phyloP scores from a whole-genome alignment of 2,797 vertebrate species.

The Antennarius maculatus region DNA sequence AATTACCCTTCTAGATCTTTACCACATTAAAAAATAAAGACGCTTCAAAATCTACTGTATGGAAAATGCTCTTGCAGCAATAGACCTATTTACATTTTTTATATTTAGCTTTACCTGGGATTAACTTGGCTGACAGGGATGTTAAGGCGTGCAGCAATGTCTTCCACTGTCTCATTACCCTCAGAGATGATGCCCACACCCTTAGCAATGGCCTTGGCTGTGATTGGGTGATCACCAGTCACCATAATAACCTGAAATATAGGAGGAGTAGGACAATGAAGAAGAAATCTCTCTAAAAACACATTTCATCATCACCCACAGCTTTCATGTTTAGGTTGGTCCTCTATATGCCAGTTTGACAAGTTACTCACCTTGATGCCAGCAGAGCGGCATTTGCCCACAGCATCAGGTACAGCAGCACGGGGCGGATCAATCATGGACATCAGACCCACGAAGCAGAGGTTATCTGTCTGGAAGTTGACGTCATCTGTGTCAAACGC shows the following conservation, averaged over 20 bases:
- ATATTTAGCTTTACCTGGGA: conserved; percentile 81
- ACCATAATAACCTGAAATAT: conserved; percentile 88
- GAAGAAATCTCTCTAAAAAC: not conserved
- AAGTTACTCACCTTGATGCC: conserved; percentile 85
- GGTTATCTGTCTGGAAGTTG: conserved; percentile 90
- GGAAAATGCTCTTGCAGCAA: not conserved
- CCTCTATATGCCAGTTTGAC: conserved; percentile 8
- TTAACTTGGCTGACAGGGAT: conserved; percentile 93
- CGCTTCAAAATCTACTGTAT: not conserved
- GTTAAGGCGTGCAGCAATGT: conserved; percentile 92
- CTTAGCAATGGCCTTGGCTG: conserved; percentile 91
- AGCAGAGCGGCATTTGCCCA: conserved; percentile 91
- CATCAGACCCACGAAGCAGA: conserved; percentile 94
- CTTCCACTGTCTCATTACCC: conserved; percentile 89
- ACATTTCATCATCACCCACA: not conserved
- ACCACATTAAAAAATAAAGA: not conserved
- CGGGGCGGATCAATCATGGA: conserved; percentile 95
- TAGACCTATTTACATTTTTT: too few relatives aligned
- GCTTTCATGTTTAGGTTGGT: not conserved
- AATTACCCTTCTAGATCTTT: not conserved
- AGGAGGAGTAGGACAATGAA: not conserved
- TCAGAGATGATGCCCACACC: conserved; percentile 86
- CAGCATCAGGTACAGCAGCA: conserved; percentile 90
- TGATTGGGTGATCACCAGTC: conserved; percentile 93
- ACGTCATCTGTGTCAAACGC: conserved; percentile 92